A percentile compares a stretch with the other conserved stretches of the same genome.
Evolutionary conservation across 2,797 vertebrate genomes (phyloP).

Genomic region (Phrynocephalus vlangalii): DNA sequence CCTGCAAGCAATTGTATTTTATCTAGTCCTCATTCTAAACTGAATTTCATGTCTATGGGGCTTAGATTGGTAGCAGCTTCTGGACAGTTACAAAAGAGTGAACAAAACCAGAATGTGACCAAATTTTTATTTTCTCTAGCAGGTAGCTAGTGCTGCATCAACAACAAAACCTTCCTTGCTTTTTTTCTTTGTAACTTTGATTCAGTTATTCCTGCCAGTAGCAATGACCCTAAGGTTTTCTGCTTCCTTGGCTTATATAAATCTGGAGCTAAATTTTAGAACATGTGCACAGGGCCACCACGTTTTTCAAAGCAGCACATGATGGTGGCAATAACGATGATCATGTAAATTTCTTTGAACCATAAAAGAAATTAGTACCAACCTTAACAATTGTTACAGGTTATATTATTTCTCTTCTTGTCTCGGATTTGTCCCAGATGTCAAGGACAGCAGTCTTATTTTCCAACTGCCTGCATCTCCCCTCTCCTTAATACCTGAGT

Average conservation of each 20-base stretch:
- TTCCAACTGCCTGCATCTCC: too few relatives aligned
- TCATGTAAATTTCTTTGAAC: neutral
- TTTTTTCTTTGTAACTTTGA: neutral
- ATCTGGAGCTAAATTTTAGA: too few relatives aligned
- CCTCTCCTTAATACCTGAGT: neutral
- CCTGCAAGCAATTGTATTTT: neutral
- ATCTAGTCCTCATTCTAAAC: too few relatives aligned
- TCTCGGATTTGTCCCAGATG: neutral
- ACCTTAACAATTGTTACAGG: neutral
- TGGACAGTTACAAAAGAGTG: neutral
- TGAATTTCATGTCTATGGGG: too few relatives aligned
- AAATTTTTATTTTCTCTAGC: neutral
- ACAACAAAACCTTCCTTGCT: neutral
- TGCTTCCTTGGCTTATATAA: too few relatives aligned
- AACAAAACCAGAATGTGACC: neutral
- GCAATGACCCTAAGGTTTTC: too few relatives aligned
- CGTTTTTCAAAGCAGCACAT: neutral
- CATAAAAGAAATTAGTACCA: neutral
- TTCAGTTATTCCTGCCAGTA: neutral
- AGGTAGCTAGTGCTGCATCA: too few relatives aligned
- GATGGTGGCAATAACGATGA: neutral
- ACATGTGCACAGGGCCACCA: too few relatives aligned
- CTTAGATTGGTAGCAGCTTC: neutral
- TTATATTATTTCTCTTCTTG: neutral
- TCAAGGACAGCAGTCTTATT: neutral